Conservation (phyloP, 2,888 invertebrate genomes). For the Sceliomorpha sp. region DNA sequence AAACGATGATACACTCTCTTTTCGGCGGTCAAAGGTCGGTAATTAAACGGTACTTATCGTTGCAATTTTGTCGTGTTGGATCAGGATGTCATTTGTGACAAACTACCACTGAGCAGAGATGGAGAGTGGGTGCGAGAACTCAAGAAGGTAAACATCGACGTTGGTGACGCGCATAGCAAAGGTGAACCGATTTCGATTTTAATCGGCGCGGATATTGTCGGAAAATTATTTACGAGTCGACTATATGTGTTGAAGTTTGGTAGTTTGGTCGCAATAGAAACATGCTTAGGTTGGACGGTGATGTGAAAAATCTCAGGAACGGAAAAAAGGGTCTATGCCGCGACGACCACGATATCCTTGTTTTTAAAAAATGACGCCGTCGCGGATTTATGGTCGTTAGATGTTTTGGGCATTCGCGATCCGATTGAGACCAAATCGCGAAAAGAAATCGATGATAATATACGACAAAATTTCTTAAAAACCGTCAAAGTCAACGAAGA, state of each 20-base stretch:
- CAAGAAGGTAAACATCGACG: too few species aligned
- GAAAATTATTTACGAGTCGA: constrained; percentile 57
- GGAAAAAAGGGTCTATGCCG: neutral
- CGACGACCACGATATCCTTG: constrained; percentile 9
- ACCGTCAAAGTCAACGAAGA: constrained; percentile 49
- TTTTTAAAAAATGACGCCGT: constrained; percentile 39
- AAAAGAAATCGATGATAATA: constrained; percentile 34
- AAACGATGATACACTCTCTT: too few species aligned
- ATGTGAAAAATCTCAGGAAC: constrained; percentile 35
- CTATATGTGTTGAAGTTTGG: constrained; percentile 18
- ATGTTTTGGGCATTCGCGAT: constrained; percentile 62
- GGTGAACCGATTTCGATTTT: too few species aligned
- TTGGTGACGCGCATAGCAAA: too few species aligned
- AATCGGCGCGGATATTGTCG: constrained; percentile 58
- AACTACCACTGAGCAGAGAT: too few species aligned
- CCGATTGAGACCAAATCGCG: constrained; percentile 52
- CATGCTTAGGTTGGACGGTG: constrained; percentile 15
- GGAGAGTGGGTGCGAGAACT: too few species aligned
- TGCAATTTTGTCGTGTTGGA: too few species aligned
- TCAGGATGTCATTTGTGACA: too few species aligned
- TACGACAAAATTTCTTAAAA: constrained; percentile 53
- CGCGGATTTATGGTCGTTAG: constrained; percentile 62
- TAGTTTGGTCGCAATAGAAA: constrained; percentile 10
- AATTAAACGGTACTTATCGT: too few species aligned
- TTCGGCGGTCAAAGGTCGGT: too few species aligned